Evolutionary conservation across 2,113 vertebrate genomes (phyloP), one percentile per base, ranked within the genome.

Genomic region (Microcebus ravelobensis): DNA sequence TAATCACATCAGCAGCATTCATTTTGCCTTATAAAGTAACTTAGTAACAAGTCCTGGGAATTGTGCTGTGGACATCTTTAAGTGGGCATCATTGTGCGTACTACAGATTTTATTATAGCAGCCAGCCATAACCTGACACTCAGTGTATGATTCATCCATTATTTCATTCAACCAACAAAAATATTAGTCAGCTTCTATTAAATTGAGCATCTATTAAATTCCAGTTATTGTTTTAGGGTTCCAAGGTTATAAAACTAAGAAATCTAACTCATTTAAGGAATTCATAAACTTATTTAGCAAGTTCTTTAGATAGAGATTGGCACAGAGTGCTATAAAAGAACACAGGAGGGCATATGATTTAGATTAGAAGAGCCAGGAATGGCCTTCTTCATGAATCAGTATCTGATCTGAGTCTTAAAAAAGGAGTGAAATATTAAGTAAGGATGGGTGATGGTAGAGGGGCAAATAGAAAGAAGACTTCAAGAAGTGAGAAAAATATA

Each of bases 231-330:
- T 71, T 61, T 11, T 77, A 52, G 55, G 73, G 73, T 86, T 67
- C 45, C 14, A 57, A 8, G 23, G n/a, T 57, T 82, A 45, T 29
- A 42, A 87, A 87, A 80, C 57, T 65, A 87, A 73, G 36, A n/a
- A 31, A 39, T 42, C 29, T 79, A 63, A 90, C 55, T 85, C 52
- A 85, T 42, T 11, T 21, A 63, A 83, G 20, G 59, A 61, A 25
- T 85, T 25, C 73, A 87, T 87, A 91, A 90, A 81, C 50, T 81
- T 50, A n/a, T 87, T 86, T 86, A 23, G 31, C 79, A 85, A 93
- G 29, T 90, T 85, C 42, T 50, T 8, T 86, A 57, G 55, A n/a
- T 83, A 77, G 9, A 81, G 17, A 63, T 36, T 87, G 52, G 59
- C 61, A 52, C 50, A 59, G 63, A 63, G 25, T 63, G 17, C n/a